Base-by-base conservation (phyloP, 1,140 invertebrate species). In the Aphelenchoides fujianensis region DNA sequence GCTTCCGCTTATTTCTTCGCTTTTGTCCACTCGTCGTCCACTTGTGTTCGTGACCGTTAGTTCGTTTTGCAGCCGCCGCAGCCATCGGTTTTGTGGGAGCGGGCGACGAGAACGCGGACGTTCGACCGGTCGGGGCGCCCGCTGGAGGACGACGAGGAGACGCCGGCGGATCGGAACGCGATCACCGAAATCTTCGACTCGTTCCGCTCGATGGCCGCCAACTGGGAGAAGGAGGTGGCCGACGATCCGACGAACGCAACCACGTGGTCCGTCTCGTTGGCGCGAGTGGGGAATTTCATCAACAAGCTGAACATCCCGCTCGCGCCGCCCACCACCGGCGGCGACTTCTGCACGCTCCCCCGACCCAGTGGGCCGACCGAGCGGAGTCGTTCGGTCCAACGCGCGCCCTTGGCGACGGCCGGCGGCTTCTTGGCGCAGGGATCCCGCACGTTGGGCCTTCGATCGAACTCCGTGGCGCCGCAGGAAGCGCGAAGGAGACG, bases 261-360 rank as follows among this genome's bases (percentile, higher is more conserved):
- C 28, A 63, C 79, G n/a, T 82, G 82, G 82, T 80, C 77, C n/a
- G 64, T 69, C 23, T 77, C 77, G 28, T 59, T 82, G 36, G 72
- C 82, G 2, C 34, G 66, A 35, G 80, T 79, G 3, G 80, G 82
- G 2, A 82, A 84, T 73, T 81, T 84, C 55, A 79, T 82, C 48
- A 74, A 48, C 41, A 79, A n/a, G n/a, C n/a, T n/a, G n/a, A n/a
- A n/a, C n/a, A n/a, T n/a, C n/a, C n/a, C n/a, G n/a, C n/a, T n/a
- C n/a, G n/a, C n/a, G n/a, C n/a, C n/a, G n/a, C n/a, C n/a, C n/a
- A n/a, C n/a, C n/a, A n/a, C n/a, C n/a, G n/a, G n/a, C n/a, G n/a
- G n/a, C n/a, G n/a, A n/a, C n/a, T n/a, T n/a, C 63, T 23, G 36
- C 64, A 9, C 41, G 1, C 36, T n/a, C n/a, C n/a, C n/a, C n/a